Evolutionary conservation across 2,113 vertebrate genomes (phyloP).

Genomic region (Acrocephalus arundinaceus): DNA sequence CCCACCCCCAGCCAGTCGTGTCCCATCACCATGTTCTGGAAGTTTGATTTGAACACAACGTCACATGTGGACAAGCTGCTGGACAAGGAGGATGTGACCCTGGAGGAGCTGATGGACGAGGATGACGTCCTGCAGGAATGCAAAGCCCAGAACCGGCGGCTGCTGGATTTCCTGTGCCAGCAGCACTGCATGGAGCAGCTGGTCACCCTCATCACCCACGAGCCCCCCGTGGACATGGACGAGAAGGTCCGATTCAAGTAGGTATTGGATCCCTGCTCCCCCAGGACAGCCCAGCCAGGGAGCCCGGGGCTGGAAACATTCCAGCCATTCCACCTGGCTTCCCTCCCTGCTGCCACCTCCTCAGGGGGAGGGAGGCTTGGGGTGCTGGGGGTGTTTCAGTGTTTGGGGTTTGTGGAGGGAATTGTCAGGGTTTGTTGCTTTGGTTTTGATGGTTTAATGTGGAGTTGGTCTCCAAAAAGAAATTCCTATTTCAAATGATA

Average conservation of each 20-base stretch:
- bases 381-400: fast-evolving
- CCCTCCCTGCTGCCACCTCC: fast-evolving
- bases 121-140: conserved; percentile 96
- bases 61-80: conserved; percentile 96
- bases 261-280: conserved; percentile 39
- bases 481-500: neutral
- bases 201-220: conserved; percentile 89
- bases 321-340: fast-evolving
- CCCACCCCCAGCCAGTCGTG: conserved; percentile 67
- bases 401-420: fast-evolving
- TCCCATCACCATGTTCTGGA: conserved; percentile 94
- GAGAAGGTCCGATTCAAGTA: conserved; percentile 98
- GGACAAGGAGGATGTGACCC: conserved; percentile 91
- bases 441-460: neutral
- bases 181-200: conserved; percentile 93
- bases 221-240: conserved; percentile 89
- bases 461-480: neutral
- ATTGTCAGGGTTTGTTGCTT: neutral
- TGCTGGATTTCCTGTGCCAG: conserved; percentile 93
- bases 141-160: conserved; percentile 93
- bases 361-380: fast-evolving
- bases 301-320: neutral
- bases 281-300: neutral
- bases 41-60: conserved; percentile 94
- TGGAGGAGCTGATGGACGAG: conserved; percentile 94